Conservation (phyloP, 2,113 vertebrate species). For the Strigops habroptila region DNA sequence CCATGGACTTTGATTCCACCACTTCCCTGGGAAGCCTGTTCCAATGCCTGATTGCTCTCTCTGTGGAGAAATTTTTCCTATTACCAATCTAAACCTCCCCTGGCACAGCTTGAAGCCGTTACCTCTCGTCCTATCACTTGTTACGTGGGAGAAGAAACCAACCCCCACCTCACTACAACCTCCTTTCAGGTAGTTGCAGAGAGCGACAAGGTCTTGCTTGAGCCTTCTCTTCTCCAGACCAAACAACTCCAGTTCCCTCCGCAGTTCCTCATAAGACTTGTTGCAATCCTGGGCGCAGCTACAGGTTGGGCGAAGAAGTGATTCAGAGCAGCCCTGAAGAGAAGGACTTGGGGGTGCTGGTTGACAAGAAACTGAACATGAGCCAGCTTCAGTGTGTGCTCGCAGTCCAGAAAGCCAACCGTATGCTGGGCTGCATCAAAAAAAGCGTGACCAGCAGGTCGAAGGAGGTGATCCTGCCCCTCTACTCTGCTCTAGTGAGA, state of each 20-base stretch:
- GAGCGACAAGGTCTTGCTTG: neutral
- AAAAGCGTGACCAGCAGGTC: neutral
- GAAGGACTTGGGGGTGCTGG: neutral
- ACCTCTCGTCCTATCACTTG: neutral
- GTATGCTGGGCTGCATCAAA: neutral
- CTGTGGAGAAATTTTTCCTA: neutral
- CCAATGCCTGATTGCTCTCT: neutral
- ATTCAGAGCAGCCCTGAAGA: neutral
- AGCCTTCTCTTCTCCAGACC: neutral
- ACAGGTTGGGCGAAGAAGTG: neutral
- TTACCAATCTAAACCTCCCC: neutral
- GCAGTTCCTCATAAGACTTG: neutral
- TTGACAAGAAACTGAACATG: neutral
- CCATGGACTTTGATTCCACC: neutral
- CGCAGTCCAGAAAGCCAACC: neutral
- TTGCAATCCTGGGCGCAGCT: neutral
- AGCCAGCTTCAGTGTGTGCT: neutral
- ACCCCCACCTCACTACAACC: neutral
- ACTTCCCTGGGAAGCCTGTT: neutral
- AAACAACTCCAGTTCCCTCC: neutral
- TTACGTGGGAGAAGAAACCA: neutral
- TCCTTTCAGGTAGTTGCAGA: neutral
- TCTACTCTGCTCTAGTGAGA: neutral
- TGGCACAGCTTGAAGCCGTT: neutral
- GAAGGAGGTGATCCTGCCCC: neutral